These are phyloP conservation scores for Neosilurus hyrtlii DNA, from an alignment of 2,797 vertebrate genomes.

Conservation along the genomic window DNA sequence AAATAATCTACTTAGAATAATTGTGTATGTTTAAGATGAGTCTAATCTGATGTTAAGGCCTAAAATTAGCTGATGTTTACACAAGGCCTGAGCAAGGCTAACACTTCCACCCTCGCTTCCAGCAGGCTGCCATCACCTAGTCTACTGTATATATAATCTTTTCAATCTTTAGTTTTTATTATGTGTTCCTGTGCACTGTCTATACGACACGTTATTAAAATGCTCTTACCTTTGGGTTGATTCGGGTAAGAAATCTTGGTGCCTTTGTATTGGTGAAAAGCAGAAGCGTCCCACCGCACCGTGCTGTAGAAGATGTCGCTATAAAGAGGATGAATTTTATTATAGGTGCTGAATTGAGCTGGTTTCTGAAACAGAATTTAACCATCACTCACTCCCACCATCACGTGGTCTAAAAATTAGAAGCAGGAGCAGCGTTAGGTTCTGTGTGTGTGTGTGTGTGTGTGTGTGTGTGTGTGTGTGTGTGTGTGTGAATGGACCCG, in stretches of 20 bases:
- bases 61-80: neutral
- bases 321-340: conserved; percentile 70
- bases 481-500: neutral
- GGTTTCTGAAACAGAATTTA: conserved; percentile 79
- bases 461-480: conserved; percentile 8
- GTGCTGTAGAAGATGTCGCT: conserved; percentile 62
- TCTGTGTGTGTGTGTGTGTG: conserved; percentile 6
- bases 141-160: conserved; percentile 6
- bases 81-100: conserved; percentile 33
- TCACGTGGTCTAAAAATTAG: conserved; percentile 82
- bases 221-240: conserved; percentile 65
- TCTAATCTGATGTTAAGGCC: conserved; percentile 3
- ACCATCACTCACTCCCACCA: conserved; percentile 79
- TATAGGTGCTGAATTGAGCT: conserved; percentile 71
- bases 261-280: conserved; percentile 51
- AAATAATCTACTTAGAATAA: conserved; percentile 10
- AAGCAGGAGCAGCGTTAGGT: conserved; percentile 72
- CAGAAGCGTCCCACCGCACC: conserved; percentile 57
- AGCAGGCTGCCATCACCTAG: neutral
- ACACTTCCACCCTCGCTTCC: neutral
- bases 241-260: conserved; percentile 42
- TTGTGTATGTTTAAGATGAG: neutral
- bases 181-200: conserved; percentile 11
- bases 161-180: conserved; percentile 36
- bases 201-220: conserved; percentile 35